Evolutionary conservation across 1,140 invertebrate genomes (phyloP).

Genomic region (Drosophila bifasciata): DNA sequence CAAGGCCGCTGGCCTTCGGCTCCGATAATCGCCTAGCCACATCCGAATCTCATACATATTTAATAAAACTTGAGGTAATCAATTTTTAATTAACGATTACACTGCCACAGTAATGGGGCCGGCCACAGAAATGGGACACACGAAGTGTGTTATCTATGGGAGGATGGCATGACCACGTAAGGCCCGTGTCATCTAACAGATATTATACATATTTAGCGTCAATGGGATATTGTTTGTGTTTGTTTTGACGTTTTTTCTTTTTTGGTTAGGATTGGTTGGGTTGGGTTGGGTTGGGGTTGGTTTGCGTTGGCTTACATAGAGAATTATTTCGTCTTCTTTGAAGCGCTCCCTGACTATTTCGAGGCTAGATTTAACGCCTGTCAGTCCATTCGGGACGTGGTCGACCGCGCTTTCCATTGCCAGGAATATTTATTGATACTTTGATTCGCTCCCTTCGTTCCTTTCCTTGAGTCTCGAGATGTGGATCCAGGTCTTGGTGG

Average conservation of each 20-base stretch:
- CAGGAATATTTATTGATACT: slow-evolving; percentile 5
- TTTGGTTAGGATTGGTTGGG: too few relatives aligned
- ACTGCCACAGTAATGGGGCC: not conserved
- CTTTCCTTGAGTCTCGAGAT: slow-evolving; percentile 3
- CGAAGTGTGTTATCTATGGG: not conserved
- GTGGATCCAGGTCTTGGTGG: not conserved
- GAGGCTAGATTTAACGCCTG: slow-evolving; percentile 9
- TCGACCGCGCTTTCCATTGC: slow-evolving; percentile 46
- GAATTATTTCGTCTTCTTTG: slow-evolving; percentile 73
- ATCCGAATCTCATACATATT: too few relatives aligned
- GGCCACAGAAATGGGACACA: not conserved
- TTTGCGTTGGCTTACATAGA: slow-evolving; percentile 52
- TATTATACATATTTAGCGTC: slow-evolving; percentile 3
- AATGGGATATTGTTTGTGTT: too few relatives aligned
- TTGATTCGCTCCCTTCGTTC: not conserved
- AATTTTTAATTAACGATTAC: too few relatives aligned
- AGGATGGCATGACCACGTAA: too few relatives aligned
- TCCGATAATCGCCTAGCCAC: too few relatives aligned
- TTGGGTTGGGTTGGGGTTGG: slow-evolving; percentile 12
- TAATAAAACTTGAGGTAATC: too few relatives aligned
- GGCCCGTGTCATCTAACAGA: too few relatives aligned
- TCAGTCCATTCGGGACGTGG: slow-evolving; percentile 25
- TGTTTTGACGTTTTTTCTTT: not conserved
- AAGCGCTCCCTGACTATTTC: slow-evolving; percentile 73
- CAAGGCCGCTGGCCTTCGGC: too few relatives aligned